Evolutionary conservation across 2,888 invertebrate species (phyloP), one percentile per base, ranked within the genome.

Genomic region (Drepana falcataria): DNA sequence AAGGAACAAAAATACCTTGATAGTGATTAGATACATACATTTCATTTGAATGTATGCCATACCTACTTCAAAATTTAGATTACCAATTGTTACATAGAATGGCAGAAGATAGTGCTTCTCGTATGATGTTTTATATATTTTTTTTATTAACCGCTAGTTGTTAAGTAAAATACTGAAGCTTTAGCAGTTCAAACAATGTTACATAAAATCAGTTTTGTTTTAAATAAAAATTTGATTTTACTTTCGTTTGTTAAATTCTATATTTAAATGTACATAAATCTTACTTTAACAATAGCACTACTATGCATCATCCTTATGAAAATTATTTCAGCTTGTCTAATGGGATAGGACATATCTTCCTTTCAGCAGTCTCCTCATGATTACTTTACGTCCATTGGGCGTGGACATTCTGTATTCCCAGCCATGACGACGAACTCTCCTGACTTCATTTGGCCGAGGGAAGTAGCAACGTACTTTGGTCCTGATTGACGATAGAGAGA

Each of bases 291-390:
- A 21, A 2, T 48, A 53, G 33, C 9, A 55, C 35, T 51, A 54
- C 35, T 33, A 35, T 40, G 35, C 2, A 6, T 35, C 9, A 48
- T 48, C 35, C 49, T 34, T 37, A 21, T 35, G 6, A 47, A 35
- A 35, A 21, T 47, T 47, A 40, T 6, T 6, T 35, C 6, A 48
- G 37, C 1, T 35, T 53, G 47, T 52, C 85, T 87, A 96, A 85
- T 96, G 96, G 9, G 93, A 88, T 40, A 95, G 80, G 7, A 94
- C 93, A 81, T 92, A 92, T 84, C 93, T 91, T 57, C 96, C 96
- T 85, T 95, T 96, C 2, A 96, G 85, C 62, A 96, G 92, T 64
- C 95, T 92, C 68, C 95, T 92, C 95, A 96, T 96, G 9, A 96
- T 81, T 35, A 95, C 81, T 73, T 89, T 92, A n/a, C 95, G 92